phyloP scores from a whole-genome alignment of 35 echinoderm and acorn worm genomes.

The Apostichopus californicus region DNA sequence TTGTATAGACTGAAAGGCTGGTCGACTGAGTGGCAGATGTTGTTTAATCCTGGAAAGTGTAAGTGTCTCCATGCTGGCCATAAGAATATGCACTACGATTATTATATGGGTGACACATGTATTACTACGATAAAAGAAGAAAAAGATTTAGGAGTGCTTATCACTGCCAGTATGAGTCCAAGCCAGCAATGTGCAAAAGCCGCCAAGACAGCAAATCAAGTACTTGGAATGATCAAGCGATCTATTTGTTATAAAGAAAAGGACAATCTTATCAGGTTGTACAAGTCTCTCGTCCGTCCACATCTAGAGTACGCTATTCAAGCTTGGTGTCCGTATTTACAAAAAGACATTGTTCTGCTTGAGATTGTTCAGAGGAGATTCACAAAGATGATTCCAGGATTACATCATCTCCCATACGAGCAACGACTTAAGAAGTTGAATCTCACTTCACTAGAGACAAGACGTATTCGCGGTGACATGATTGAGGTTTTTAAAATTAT shows the following conservation, averaged over 20 bases:
- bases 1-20: not conserved
- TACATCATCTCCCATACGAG: no score
- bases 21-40: not conserved
- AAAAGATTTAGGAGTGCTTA: not conserved
- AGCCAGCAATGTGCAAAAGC: not conserved
- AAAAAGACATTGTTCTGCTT: not conserved
- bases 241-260: not conserved
- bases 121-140: not conserved
- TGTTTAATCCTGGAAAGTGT: not conserved
- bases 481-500: not conserved
- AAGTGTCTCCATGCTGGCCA: no score
- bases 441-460: not conserved
- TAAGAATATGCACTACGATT: no score
- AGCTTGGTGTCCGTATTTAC: not conserved
- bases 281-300: not conserved
- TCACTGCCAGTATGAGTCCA: not conserved
- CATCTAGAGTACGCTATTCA: not conserved
- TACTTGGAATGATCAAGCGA: not conserved
- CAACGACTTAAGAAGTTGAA: not conserved
- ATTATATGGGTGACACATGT: no score
- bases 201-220: not conserved
- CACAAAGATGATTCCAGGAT: no score
- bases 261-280: not conserved
- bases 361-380: no score
- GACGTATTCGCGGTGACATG: not conserved